Evolutionary conservation across 2,113 vertebrate genomes (phyloP).

Genomic region (Microtus montanus): DNA sequence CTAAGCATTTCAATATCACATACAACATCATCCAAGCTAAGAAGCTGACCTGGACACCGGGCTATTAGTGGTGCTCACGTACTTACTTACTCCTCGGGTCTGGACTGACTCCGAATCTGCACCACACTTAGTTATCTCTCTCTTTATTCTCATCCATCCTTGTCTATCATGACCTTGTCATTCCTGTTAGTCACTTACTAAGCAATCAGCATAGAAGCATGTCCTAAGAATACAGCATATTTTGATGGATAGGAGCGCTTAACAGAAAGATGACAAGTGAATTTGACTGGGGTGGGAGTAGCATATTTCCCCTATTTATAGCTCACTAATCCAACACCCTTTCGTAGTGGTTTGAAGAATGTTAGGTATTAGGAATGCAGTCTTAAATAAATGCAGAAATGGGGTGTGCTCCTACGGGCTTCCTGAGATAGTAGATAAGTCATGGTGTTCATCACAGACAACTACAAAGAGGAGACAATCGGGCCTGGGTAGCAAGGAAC

Average conservation of each 20-base stretch:
- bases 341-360: neutral
- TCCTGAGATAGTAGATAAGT: neutral
- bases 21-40: conserved; percentile 23
- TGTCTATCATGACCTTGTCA: conserved; percentile 8
- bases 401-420: neutral
- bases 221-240: neutral
- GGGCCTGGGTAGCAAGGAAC: neutral
- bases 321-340: neutral
- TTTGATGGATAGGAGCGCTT: neutral
- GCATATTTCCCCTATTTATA: neutral
- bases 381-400: neutral
- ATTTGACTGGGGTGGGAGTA: neutral
- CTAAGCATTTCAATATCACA: neutral
- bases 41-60: neutral
- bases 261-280: neutral
- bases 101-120: neutral
- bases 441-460: neutral
- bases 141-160: neutral
- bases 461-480: neutral
- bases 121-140: neutral
- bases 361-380: neutral
- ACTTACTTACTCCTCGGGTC: neutral
- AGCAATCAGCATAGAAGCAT: neutral
- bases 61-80: neutral
- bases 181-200: neutral